Evolutionary conservation across 2,888 invertebrate genomes (phyloP), one percentile per base, ranked within the genome.

Genomic region (Amblyjoppa proteus): DNA sequence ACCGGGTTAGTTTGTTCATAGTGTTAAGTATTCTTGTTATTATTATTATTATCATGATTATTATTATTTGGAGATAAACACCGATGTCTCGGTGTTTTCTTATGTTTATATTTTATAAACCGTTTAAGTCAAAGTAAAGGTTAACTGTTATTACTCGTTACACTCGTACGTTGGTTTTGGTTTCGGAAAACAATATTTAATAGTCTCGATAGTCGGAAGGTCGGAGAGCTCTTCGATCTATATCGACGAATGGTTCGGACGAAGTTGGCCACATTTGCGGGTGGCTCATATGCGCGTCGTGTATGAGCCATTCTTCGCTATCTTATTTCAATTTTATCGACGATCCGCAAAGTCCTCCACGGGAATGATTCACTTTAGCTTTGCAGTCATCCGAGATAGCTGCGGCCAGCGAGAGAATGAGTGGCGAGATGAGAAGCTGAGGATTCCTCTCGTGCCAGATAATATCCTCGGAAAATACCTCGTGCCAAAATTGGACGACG

Each of bases 401-500:
- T 16, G n/a, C 31, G 16, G 34, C 31, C 9, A 31, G 31, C 61
- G 61, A 64, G 16, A 64, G 61, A 64, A 64, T 64, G 61, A 49
- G 51, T 16, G 53, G 49, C 20, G 38, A 28, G 70, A 41, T 45
- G 31, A n/a, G 25, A 45, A 56, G 71, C 13, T 25, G 34, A 73
- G 61, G 74, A 49, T 64, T 64, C 31, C 61, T 64, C 61, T 64
- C 34, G 34, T 56, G 58, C 58, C 91, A 89, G 89, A 90, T 89
- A 89, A 87, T 64, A 64, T 64, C 34, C 61, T 64, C 88, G 89
- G 89, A 90, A 45, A 92, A 31, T 71, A 41, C 25, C 41, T 74
- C 20, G 38, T 41, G 74, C 41, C 28, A 58, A 58, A 74, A 58
- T 74, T 64, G 69, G 83, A 83, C 83, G 88, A 74, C 69, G 84